Base-by-base conservation (phyloP, 1,140 invertebrate species). In the Zaprionus taronus region DNA sequence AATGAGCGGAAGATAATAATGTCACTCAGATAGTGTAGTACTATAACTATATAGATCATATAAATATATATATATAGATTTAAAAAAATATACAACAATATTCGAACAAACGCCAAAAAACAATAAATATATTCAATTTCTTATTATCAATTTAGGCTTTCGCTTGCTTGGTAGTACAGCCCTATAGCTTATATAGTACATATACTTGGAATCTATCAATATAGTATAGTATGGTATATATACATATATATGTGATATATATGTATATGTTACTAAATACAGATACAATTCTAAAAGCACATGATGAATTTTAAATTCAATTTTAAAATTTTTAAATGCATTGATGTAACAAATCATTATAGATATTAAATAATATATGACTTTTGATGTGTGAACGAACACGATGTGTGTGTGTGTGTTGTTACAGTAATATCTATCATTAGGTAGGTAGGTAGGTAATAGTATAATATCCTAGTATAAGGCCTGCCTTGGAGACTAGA, bases 271-370 rank as follows among this genome's bases (percentile, higher is more conserved):
- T 67, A 62, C 73, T 89, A 80, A 83, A 89, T 75, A 89, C 71
- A 89, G 80, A 85, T 41, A 41, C 65, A 87, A 58, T 51, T 78
- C 36, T 72, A 87, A 87, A 87, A 89, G 84, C 84, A 89, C 85
- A 73, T 75, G 67, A 68, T 79, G 77, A 81, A 87, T 87, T 87
- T 82, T 64, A 53, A 76, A 76, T 76, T 76, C 68, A 65, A 55
- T 65, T 87, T 73, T 53, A 57, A 87, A 82, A 80, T 61, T 79
- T 72, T 73, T 89, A 89, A 89, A 89, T 89, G 84, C 84, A 90
- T 84, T 80, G 64, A 87, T 89, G 63, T 77, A 87, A 84, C 83
- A 87, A 81, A 79, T 60, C 44, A 77, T 55, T 55, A 51, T 67
- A 61, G 53, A 41, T 38, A 66, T 11, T 77, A 55, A 26, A 38